Evolutionary conservation across 2,888 invertebrate genomes (phyloP), one percentile per base, ranked within the genome.

Genomic region (Plemyria rubiginata): DNA sequence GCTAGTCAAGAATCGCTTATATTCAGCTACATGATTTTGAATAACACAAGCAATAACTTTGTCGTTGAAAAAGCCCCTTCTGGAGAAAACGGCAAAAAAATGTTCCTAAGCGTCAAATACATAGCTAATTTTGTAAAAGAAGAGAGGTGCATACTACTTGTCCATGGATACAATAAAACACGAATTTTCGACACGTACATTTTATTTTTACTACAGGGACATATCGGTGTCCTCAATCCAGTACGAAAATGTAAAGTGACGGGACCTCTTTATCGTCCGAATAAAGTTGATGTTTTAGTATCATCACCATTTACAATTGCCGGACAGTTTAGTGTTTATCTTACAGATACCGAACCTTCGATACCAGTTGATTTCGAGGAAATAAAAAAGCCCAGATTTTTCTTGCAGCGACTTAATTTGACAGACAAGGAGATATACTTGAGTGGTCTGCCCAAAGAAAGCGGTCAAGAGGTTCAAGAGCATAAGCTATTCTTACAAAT

Each of bases 141-240:
- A 65, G 84, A 87, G 64, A 77, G 67, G 29, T 84, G 88, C 43
- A 78, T 87, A 54, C 81, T 92, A 36, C 76, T 92, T 8, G 78
- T 92, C 40, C 87, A 90, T 62, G 92, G 92, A 36, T 89, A 88
- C 58, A 92, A 90, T 62, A 92, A 92, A 81, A 89, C 90, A 59
- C 78, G 91, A 73, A 85, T 92, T 64, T 92, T 91, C 67, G 92
- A 92, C 66, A 88, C 90, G 0, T 92, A 89, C 54, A 78, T 90
- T 38, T 72, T 87, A 59, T 91, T 92, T 74, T 41, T 81, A 56
- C 83, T 92, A 4, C 67, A 77, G 22, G 92, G 92, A 5, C 60
- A 76, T 16, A 77, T 87, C 28, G 86, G 88, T 4, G 65, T 76
- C 28, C 71, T 91, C 45, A 81, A 74, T 62, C 90, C 92, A 38